Base-by-base conservation (phyloP, 2,797 vertebrate species). In the Urocyon cinereoargenteus region DNA sequence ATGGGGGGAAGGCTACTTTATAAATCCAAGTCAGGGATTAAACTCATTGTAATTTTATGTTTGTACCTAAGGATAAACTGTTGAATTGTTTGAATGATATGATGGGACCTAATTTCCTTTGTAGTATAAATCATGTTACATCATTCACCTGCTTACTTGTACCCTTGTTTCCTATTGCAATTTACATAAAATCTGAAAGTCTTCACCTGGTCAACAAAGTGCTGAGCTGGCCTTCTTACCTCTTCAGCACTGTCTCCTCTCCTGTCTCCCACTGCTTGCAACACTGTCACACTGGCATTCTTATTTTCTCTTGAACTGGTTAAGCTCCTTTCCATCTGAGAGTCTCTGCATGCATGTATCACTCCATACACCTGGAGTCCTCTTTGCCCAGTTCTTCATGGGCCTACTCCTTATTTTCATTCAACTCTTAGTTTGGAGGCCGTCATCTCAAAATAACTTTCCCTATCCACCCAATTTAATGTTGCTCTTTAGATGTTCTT, bases 31-130 rank as follows among this genome's bases (percentile, higher is more conserved):
- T n/a, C 51, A 93, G 24, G 45, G n/a, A 53, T 86, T 95, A 49
- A 18, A 78, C 82, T 91, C 83, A 87, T 73, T 90, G 18, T 78
- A 49, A 89, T 96, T 96, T 59, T 70, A 7, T 79, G 95, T 96
- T 94, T 64, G 14, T 88, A 61, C 18, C 24, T 5, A 75, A 83
- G 31, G 91, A 90, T 45, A 86, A 86, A 92, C 9, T 55, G 9
- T 75, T 96, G 83, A 62, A 70, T 90, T 94, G 22, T 77, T 36
- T 73, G 64, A 91, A 84, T 28, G 90, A 19, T 55, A 57, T 91
- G 49, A 53, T 84, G 34, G 22, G 24, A 22, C 10, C 62, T 87
- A 72, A 72, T 94, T 95, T 95, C 53, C 28, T 85, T 28, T 73
- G n/a, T 90, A 53, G n/a, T 55, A 49, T 72, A 82, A 94, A n/a